Evolutionary conservation across 2,797 vertebrate species (phyloP).

Genomic region (Pogoniulus pusillus): DNA sequence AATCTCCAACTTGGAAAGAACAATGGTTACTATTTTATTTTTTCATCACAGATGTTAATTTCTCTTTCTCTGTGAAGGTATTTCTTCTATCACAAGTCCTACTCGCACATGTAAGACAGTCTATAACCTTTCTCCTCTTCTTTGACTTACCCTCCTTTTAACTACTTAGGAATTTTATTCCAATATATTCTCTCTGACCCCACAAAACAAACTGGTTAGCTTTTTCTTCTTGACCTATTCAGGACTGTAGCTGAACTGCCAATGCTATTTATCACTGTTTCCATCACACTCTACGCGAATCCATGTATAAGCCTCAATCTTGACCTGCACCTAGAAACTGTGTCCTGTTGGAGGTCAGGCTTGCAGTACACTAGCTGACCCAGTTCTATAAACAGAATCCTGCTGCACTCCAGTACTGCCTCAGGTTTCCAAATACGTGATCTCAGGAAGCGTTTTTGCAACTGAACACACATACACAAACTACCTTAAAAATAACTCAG

Average conservation of each 20-base stretch:
- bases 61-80: neutral
- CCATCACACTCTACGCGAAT: neutral
- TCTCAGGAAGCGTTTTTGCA: neutral
- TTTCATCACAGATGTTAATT: neutral
- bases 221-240: neutral
- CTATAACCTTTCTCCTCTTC: neutral
- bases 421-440: neutral
- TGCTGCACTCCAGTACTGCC: neutral
- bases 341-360: constrained; percentile 1
- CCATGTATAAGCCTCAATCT: neutral
- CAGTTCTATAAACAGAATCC: constrained; percentile 42
- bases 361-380: neutral
- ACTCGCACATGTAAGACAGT: neutral
- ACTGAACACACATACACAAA: neutral
- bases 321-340: neutral
- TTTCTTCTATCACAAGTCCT: neutral
- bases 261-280: neutral
- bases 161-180: neutral
- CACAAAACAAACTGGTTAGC: neutral
- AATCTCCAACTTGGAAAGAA: neutral
- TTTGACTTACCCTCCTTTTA: neutral
- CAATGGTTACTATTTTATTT: neutral
- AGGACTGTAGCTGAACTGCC: neutral
- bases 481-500: neutral
- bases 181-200: neutral